Evolutionary conservation across 2,113 vertebrate genomes (phyloP).

Genomic region (Oriolus oriolus): DNA sequence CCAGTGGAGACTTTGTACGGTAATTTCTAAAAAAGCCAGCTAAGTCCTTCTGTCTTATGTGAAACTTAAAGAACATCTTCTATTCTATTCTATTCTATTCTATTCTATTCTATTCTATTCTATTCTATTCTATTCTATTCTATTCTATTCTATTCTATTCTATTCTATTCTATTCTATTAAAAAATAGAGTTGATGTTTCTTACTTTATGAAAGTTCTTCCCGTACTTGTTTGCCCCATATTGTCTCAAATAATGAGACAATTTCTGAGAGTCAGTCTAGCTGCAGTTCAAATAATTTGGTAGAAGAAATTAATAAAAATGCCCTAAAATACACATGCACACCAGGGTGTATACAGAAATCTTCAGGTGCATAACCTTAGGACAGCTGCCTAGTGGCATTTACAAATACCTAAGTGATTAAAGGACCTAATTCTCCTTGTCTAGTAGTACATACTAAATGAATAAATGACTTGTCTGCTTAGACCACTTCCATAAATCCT

Average conservation of each 20-base stretch:
- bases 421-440: background rate
- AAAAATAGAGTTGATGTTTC: background rate
- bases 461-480: background rate
- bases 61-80: background rate
- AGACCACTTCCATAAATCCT: background rate
- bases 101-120: background rate
- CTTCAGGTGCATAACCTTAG: background rate
- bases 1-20: background rate
- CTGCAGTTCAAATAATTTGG: background rate
- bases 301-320: background rate
- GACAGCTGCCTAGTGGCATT: background rate
- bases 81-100: background rate
- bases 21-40: background rate
- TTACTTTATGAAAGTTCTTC: background rate
- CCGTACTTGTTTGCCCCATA: background rate
- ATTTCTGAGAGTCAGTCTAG: background rate
- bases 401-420: background rate
- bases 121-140: background rate
- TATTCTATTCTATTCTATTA: background rate
- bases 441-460: background rate
- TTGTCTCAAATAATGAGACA: background rate
- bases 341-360: background rate
- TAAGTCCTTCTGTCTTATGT: background rate
- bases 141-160: background rate
- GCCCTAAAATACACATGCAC: background rate